Percentiles rank a stretch among this genome's conserved stretches.
These are phyloP conservation scores for Meghimatium bilineatum DNA, from an alignment of 2,888 invertebrate species.

Conservation along the genomic window DNA sequence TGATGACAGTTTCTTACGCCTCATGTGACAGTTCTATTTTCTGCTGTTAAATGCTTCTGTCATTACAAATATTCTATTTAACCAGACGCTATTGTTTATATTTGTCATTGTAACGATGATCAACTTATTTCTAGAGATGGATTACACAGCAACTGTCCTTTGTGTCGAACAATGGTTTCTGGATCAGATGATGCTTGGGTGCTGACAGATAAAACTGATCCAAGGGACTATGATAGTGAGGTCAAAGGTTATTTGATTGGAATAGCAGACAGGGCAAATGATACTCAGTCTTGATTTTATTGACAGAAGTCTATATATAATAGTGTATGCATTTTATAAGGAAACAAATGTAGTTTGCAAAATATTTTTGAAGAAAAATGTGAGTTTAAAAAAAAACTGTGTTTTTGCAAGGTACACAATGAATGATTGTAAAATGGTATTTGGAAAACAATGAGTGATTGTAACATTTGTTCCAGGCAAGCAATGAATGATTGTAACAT, in stretches of 20 bases:
- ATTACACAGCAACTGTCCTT: constrained; percentile 84
- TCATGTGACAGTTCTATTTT: too few species aligned
- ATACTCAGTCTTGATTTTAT: not conserved
- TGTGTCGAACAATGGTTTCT: constrained; percentile 82
- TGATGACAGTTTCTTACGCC: too few species aligned
- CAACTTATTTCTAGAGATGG: constrained; percentile 80
- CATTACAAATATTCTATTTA: not conserved
- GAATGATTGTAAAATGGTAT: not conserved
- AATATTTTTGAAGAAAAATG: not conserved
- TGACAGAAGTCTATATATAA: not conserved
- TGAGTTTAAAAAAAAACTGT: not conserved
- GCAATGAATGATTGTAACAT: not conserved
- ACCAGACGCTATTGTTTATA: not conserved
- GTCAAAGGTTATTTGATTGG: constrained; percentile 72
- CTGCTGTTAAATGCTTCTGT: too few species aligned
- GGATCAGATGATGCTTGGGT: constrained; percentile 81
- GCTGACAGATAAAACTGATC: constrained; percentile 73
- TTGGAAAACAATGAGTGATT: not conserved
- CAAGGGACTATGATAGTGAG: constrained; percentile 70
- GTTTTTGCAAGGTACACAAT: not conserved
- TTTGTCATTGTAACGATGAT: not conserved
- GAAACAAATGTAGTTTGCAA: too few species aligned
- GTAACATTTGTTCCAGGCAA: not conserved
- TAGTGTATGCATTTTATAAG: not conserved
- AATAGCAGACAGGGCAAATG: constrained; percentile 65